Percentiles rank a stretch among this genome's conserved stretches.
Evolutionary conservation across 2,113 vertebrate species (phyloP).

Genomic region (Uropsilus gracilis): DNA sequence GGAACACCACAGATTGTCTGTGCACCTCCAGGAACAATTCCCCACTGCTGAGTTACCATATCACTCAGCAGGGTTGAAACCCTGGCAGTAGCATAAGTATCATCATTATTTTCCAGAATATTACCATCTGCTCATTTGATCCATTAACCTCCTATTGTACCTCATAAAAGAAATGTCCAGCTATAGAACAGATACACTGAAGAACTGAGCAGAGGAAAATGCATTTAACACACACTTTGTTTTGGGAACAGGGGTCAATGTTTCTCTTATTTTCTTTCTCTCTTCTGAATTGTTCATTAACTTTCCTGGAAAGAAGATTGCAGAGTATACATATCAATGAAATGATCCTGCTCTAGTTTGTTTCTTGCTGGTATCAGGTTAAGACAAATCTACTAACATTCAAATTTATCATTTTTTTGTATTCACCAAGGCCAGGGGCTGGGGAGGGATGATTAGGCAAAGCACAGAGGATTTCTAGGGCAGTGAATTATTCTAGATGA

Average conservation of each 20-base stretch:
- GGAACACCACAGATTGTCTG: background rate
- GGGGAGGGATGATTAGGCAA: too few relatives aligned
- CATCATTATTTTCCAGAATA: constrained; percentile 69
- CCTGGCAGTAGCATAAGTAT: constrained; percentile 45
- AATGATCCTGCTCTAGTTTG: constrained; percentile 50
- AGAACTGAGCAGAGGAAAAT: constrained; percentile 57
- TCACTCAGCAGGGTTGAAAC: constrained; percentile 57
- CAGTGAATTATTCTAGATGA: background rate
- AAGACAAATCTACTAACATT: constrained; percentile 37
- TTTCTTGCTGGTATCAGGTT: constrained; percentile 67
- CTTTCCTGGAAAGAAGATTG: constrained; percentile 65
- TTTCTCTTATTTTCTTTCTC: constrained; percentile 76
- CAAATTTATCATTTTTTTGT: constrained; percentile 33
- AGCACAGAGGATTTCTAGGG: background rate
- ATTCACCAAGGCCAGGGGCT: background rate
- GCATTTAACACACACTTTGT: constrained; percentile 65
- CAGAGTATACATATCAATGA: constrained; percentile 74
- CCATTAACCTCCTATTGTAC: constrained; percentile 75
- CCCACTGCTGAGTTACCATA: constrained; percentile 52
- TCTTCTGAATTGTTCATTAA: constrained; percentile 77
- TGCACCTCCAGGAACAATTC: constrained; percentile 43
- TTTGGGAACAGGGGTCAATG: constrained; percentile 72
- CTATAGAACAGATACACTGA: background rate
- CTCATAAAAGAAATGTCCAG: constrained; percentile 64
- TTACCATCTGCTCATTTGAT: constrained; percentile 73